A percentile compares a stretch with the other conserved stretches of the same genome.
phyloP scores from a whole-genome alignment of 2,797 vertebrate genomes.

The Pygocentrus nattereri region DNA sequence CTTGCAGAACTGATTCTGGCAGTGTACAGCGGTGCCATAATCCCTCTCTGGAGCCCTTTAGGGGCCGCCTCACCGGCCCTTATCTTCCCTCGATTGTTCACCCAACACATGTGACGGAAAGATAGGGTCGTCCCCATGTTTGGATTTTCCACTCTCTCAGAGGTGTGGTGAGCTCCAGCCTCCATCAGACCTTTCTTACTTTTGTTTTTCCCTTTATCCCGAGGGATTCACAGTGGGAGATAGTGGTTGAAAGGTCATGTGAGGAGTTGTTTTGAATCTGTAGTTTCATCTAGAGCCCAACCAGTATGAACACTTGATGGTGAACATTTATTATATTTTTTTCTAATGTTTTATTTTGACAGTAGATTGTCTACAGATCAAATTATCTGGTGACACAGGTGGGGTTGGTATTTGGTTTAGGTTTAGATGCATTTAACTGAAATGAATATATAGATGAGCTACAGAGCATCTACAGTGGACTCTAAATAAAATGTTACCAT shows the following conservation, averaged over 20 bases:
- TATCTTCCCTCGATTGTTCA: constrained; percentile 56
- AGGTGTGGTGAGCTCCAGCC: constrained; percentile 29
- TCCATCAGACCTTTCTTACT: background rate
- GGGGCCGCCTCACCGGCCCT: constrained; percentile 13
- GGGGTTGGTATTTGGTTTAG: too few species aligned
- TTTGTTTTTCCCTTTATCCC: background rate
- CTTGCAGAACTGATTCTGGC: constrained; percentile 45
- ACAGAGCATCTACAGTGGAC: too few species aligned
- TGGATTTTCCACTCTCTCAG: constrained; percentile 45
- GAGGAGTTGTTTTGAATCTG: background rate
- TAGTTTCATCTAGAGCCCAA: background rate
- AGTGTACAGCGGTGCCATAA: constrained; percentile 35
- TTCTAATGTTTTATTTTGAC: too few species aligned
- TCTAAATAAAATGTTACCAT: too few species aligned
- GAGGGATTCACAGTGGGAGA: background rate
- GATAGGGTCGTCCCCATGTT: constrained; percentile 56
- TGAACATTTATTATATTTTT: too few species aligned
- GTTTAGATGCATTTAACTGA: too few species aligned
- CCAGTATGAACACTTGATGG: background rate
- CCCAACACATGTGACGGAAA: constrained; percentile 56
- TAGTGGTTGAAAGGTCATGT: background rate
- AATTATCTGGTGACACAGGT: too few species aligned
- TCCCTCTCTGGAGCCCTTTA: constrained; percentile 48
- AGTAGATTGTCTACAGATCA: too few species aligned
- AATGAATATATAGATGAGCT: too few species aligned